Evolutionary conservation across 2,888 invertebrate species (phyloP).

Genomic region (Caenorhabditis sp.): DNA sequence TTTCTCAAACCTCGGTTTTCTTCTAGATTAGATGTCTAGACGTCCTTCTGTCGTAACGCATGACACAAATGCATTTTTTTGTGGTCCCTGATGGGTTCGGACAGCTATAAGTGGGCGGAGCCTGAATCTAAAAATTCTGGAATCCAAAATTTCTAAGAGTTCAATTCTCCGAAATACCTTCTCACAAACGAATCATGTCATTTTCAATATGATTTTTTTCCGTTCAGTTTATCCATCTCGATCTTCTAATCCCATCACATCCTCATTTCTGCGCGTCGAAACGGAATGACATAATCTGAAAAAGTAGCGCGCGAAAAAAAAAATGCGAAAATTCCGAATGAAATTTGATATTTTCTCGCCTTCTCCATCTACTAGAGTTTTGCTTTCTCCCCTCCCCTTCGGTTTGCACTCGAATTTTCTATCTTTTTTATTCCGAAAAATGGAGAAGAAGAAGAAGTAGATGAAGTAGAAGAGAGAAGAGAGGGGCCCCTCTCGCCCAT

Average conservation of each 20-base stretch:
- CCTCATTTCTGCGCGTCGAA: conserved; percentile 1
- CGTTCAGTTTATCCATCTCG: not conserved
- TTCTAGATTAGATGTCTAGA: too few relatives aligned
- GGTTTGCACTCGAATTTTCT: conserved; percentile 8
- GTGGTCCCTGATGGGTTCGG: too few relatives aligned
- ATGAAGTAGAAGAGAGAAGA: too few relatives aligned
- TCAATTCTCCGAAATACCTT: too few relatives aligned
- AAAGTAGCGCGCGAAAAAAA: not conserved
- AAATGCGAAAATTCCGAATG: conserved; percentile 9
- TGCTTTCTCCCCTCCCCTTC: not conserved
- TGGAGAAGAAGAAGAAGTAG: not conserved
- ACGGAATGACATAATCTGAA: conserved; percentile 6
- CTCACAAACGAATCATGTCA: too few relatives aligned
- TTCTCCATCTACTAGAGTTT: not conserved
- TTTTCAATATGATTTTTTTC: too few relatives aligned
- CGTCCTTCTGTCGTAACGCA: too few relatives aligned
- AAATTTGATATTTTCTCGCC: conserved; percentile 43
- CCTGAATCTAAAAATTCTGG: too few relatives aligned
- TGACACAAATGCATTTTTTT: too few relatives aligned
- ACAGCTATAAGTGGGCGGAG: too few relatives aligned
- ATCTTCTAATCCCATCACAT: not conserved
- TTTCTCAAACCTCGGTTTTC: too few relatives aligned
- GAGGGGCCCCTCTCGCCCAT: conserved; percentile 8
- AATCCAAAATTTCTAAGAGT: too few relatives aligned
- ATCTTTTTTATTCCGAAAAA: conserved; percentile 20